Evolutionary conservation across 1,140 invertebrate genomes (phyloP), one percentile per base, ranked within the genome.

Genomic region (Drosophila tropicalis): DNA sequence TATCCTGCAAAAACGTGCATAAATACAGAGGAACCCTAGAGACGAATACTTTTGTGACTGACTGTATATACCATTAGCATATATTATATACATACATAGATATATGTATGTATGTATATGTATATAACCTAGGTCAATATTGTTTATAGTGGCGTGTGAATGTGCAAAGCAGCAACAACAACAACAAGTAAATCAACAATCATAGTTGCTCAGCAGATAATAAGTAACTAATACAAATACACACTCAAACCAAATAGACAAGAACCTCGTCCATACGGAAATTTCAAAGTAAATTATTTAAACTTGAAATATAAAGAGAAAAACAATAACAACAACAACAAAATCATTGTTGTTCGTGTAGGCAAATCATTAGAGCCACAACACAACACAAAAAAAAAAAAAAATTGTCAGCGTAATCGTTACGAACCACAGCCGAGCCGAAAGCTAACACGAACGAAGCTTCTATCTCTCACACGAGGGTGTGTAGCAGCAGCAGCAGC

Each of bases 71-170:
- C 34, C 34, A 36, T 12, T 10, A 10, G 36, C 36, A 39, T 39
- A 39, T 39, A 13, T 12, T 39, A 39, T 39, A 36, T 36, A 51
- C n/a, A 39, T 39, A 36, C 12, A 51, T 67, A 22, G 67, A 68
- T 19, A 32, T 51, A 67, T 51, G 3, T 40, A 29, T 56, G 51
- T 64, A 29, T 47, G 56, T 22, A 57, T 40, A 15, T 44, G 63
- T 54, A 75, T 78, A 75, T 78, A 91, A 87, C 90, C 90, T 91
- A 91, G 90, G 90, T 91, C 90, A 91, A 91, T 91, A 91, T 81
- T 91, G 90, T 90, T 91, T 84, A 83, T 91, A 91, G 90, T 91
- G 90, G 77, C 90, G 80, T 85, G 81, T 85, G 74, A 81, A 71
- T 89, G 79, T 86, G 69, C 69, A 74, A 74, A 89, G 61, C 64